Base-by-base conservation (phyloP, 2,113 vertebrate genomes). In the Podiceps cristatus region DNA sequence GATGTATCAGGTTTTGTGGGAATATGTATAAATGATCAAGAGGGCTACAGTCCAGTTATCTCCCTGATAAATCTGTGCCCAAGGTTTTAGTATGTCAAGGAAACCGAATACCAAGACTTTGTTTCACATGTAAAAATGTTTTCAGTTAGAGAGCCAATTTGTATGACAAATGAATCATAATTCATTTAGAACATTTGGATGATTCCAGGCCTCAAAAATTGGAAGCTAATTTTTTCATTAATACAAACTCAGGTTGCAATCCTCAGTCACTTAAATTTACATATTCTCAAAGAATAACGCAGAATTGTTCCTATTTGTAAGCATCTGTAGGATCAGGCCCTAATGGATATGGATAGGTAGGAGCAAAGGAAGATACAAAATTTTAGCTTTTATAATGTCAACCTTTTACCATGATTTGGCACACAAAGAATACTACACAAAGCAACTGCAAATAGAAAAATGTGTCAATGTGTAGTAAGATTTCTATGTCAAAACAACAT, bases 401-500 rank as follows among this genome's bases (percentile, higher is more conserved):
- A 92, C 75, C 11, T 95, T 95, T 93, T 93, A 86, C 75, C 52
- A 78, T 66, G 28, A 92, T 91, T 94, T 77, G 63, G 56, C 86
- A 81, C 40, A 94, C 50, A 92, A 88, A 92, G 88, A 67, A 67
- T 83, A 88, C 83, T 67, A 49, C 5, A 4, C n/a, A 83, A 94
- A 94, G 71, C 49, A 90, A 95, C 44, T 2, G 44, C 79, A 95
- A 86, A 92, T 60, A 97, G 47, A 80, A 97, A 94, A 96, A 86
- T 84, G 28, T 91, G 92, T 84, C 92, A 91, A 92, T 35, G n/a
- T 88, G 55, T 86, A 86, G 55, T 78, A 91, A 86, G 86, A 93
- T 89, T 95, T 78, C 68, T 78, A 25, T 94, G 92, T 96, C 94
- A 95, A 96, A 96, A 95, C 86, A 97, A 72, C 83, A 95, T 91